Percentiles rank a stretch among this genome's conserved stretches.
These are phyloP conservation scores for Regulus satrapa DNA, from an alignment of 2,113 vertebrate species.

Conservation along the genomic window DNA sequence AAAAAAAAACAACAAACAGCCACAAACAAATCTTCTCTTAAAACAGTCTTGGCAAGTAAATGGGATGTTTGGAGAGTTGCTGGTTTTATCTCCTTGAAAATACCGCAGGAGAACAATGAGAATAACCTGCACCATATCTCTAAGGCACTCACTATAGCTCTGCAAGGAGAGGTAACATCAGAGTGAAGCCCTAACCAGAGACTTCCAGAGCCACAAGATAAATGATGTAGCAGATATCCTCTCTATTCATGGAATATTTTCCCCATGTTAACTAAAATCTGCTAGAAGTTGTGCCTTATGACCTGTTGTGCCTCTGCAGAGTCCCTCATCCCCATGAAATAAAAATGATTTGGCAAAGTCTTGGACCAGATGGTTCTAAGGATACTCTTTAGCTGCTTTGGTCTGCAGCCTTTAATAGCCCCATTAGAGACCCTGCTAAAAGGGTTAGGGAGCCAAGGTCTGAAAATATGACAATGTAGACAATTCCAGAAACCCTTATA, in stretches of 20 bases:
- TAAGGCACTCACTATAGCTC: neutral
- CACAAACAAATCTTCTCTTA: accelerated
- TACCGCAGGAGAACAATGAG: neutral
- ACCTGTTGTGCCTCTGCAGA: neutral
- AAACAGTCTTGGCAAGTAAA: neutral
- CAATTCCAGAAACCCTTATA: neutral
- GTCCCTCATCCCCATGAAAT: neutral
- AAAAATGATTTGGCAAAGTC: neutral
- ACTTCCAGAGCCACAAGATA: neutral
- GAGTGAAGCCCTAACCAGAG: neutral
- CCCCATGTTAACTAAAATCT: neutral
- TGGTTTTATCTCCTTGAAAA: neutral
- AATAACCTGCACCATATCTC: accelerated
- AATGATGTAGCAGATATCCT: neutral
- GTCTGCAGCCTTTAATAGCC: neutral
- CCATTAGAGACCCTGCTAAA: neutral
- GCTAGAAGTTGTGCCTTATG: neutral
- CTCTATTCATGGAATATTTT: neutral
- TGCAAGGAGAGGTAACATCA: neutral
- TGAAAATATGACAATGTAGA: neutral
- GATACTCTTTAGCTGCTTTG: neutral
- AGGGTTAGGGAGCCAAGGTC: neutral
- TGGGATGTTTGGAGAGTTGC: neutral
- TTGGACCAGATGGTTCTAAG: neutral
- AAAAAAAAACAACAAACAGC: neutral